Conservation (phyloP, 2,113 vertebrate species). For the Panthera tigris region DNA sequence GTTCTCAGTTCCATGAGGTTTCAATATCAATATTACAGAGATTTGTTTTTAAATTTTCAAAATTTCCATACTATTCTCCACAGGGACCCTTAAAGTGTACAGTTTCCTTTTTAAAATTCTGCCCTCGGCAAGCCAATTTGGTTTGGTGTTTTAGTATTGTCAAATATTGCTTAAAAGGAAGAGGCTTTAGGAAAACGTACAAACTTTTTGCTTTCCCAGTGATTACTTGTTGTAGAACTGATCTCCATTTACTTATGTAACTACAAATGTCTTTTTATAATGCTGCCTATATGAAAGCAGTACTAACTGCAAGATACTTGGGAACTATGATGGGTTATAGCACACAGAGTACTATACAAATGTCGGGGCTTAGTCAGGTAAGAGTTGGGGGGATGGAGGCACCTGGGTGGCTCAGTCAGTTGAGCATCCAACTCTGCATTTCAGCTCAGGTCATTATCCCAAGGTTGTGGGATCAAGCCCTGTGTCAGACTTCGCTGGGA, state of each 20-base stretch:
- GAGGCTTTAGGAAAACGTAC: background rate
- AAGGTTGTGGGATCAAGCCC: too few relatives aligned
- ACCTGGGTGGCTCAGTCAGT: too few relatives aligned
- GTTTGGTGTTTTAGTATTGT: background rate
- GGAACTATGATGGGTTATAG: background rate
- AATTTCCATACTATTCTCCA: background rate
- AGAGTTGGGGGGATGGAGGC: too few relatives aligned
- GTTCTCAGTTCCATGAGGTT: background rate
- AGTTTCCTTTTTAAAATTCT: slow-evolving; percentile 18
- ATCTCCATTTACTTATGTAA: background rate
- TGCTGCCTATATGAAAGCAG: background rate
- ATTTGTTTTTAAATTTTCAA: slow-evolving; percentile 53
- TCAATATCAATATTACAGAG: background rate
- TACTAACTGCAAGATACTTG: background rate
- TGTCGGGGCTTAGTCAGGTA: accelerated
- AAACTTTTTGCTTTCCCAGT: background rate
- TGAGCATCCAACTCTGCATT: too few relatives aligned
- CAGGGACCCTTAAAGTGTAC: background rate
- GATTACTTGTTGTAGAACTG: background rate
- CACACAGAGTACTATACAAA: accelerated
- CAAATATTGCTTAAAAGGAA: background rate
- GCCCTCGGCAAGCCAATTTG: background rate
- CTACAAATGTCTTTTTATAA: background rate
- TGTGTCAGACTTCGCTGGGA: too few relatives aligned
- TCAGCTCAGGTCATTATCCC: too few relatives aligned